These are phyloP conservation scores for Amorpha juglandis DNA, from an alignment of 2,888 invertebrate species.

Conservation along the genomic window DNA sequence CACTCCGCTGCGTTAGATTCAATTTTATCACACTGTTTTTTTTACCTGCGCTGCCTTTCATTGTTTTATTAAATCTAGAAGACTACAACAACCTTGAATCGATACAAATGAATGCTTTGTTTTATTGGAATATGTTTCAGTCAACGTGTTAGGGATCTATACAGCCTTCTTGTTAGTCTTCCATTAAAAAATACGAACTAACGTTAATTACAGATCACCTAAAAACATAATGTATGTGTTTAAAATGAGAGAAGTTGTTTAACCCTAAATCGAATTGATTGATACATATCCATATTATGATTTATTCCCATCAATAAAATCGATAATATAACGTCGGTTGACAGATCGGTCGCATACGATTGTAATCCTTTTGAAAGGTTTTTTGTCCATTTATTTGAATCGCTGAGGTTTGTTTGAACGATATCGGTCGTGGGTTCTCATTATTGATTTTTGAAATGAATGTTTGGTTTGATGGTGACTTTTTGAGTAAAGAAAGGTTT, in stretches of 20 bases:
- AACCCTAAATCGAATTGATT: slow-evolving; percentile 17
- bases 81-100: neutral
- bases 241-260: too few species aligned
- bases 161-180: too few species aligned
- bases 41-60: slow-evolving; percentile 6
- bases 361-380: slow-evolving; percentile 55
- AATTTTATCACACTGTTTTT: slow-evolving; percentile 34
- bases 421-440: slow-evolving; percentile 71
- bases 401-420: slow-evolving; percentile 70
- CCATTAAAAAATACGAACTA: too few species aligned
- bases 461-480: slow-evolving; percentile 76
- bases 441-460: slow-evolving; percentile 76
- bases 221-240: too few species aligned
- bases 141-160: too few species aligned
- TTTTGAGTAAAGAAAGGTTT: slow-evolving; percentile 24
- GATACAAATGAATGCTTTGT: too few species aligned
- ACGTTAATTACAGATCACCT: too few species aligned
- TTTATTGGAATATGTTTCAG: slow-evolving; percentile 15
- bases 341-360: slow-evolving; percentile 76
- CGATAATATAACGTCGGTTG: slow-evolving; percentile 72
- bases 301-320: slow-evolving; percentile 56
- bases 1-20: slow-evolving; percentile 38
- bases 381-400: slow-evolving; percentile 68
- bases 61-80: slow-evolving; percentile 8
- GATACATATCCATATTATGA: slow-evolving; percentile 49